Percentiles rank a stretch among this genome's conserved stretches.
phyloP scores from a whole-genome alignment of 1,140 invertebrate species.

The Amyelois transitella region DNA sequence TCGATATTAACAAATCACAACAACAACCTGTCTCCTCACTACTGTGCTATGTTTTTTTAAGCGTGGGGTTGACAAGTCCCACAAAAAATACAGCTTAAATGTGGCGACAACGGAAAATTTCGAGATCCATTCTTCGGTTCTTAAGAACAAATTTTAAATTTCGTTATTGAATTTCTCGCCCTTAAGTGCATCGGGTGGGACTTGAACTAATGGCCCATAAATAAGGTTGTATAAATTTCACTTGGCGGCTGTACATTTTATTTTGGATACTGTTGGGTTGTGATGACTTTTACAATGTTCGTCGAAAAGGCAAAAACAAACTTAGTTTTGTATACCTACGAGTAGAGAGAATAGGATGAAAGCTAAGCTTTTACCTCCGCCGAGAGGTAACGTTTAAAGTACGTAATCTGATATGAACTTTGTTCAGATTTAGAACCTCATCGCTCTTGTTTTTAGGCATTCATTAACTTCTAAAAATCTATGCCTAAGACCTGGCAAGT shows the following conservation, averaged over 20 bases:
- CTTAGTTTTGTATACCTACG: no score
- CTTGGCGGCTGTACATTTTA: slow-evolving; percentile 43
- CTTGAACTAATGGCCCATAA: slow-evolving; percentile 51
- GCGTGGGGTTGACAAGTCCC: slow-evolving; percentile 49
- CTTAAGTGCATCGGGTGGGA: slow-evolving; percentile 22
- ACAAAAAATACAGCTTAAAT: slow-evolving; percentile 50
- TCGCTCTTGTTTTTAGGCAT: no score
- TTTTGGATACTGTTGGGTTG: no score
- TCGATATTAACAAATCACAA: neutral
- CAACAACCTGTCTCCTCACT: slow-evolving; percentile 29
- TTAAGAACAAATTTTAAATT: slow-evolving; percentile 34
- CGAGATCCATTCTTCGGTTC: slow-evolving; percentile 34
- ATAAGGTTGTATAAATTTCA: slow-evolving; percentile 44
- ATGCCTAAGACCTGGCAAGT: no score
- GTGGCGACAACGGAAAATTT: slow-evolving; percentile 54
- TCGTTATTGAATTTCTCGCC: slow-evolving; percentile 58
- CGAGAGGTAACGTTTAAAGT: no score
- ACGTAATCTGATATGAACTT: no score
- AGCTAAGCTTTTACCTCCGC: no score
- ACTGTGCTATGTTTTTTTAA: slow-evolving; percentile 49
- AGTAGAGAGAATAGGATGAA: no score
- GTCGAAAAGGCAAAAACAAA: no score
- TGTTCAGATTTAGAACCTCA: no score
- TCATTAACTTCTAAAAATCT: no score
- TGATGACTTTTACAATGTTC: no score